Base-by-base conservation (phyloP, 1,140 invertebrate genomes). In the Thaumetopoea pityocampa region DNA sequence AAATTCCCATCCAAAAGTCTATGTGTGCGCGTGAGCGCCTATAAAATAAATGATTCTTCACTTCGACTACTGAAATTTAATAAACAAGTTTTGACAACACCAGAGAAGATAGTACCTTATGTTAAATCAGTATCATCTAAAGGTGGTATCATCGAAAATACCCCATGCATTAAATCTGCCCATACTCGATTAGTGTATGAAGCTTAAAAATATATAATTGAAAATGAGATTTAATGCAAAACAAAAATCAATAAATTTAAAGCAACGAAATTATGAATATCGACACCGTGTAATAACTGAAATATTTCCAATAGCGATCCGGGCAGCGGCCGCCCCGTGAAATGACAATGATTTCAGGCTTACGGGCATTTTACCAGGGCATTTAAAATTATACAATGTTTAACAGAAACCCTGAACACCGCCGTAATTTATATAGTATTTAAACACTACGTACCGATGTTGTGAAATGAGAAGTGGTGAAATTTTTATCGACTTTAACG, bases 331-430 rank as follows among this genome's bases (percentile, higher is more conserved):
- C 20, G 10, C 12, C n/a, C 26, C 16, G 18, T 9, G 4, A 6
- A 9, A 47, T 18, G 15, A 30, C 26, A 20, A 42, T 47, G 34
- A 42, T 53, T 38, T 34, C 22, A 43, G 29, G 22, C 23, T 22
- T 47, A 30, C 33, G 50, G 50, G 50, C 46, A 46, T 46, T 50
- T 45, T 26, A 9, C 11, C 23, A 11, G 4, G 33, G 20, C 36
- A 45, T 50, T 50, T 49, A 32, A 55, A 50, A 45, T 46, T 35
- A 28, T 47, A 6, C 22, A 26, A 20, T 44, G 40, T 36, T 41
- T 35, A 40, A 33, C 28, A 28, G 22, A 33, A 30, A 27, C 10
- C 38, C 40, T 6, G 19, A 26, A 33, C 22, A 30, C 29, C 14
- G 22, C 30, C 40, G 29, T 22, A 42, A 34, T 42, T 42, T 42